Base-by-base conservation (phyloP, 2,797 vertebrate genomes). In the Siniperca scherzeri region DNA sequence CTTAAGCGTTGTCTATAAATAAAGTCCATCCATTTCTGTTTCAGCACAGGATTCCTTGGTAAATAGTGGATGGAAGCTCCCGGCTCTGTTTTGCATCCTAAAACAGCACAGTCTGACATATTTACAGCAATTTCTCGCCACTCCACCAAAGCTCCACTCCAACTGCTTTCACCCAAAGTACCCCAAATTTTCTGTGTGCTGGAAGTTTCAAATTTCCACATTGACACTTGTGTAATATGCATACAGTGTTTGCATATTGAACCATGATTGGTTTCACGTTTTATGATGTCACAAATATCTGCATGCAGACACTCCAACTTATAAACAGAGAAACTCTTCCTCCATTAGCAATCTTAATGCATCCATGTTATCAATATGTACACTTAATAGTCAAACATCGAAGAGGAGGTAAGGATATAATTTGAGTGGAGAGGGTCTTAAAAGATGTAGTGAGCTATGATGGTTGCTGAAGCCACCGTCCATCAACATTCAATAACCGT, bases 201-300 rank as follows among this genome's bases (percentile, higher is more conserved):
- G 21, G 4, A 74, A 60, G 62, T 52, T 48, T 72, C n/a, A 81
- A 3, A 30, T 70, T 38, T 64, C 36, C 27, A 74, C 65, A 48
- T 17, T 71, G 52, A 25, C 33, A 55, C 21, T 73, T 73, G 50
- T 25, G 22, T 38, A 48, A 36, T 56, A 21, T 56, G 17, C 30
- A 71, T 33, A 36, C 33, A 50, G 10, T 52, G 46, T 36, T 73
- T 36, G 21, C 21, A 55, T 27, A 27, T 38, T 48, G 30, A 30
- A 12, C 0, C 50, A 50, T 40, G 59, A 57, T 42, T 71, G 60
- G 73, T 60, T 42, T 70, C 53, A 53, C 2, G 1, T 30, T 81
- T 36, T 71, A 19, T 71, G 60, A 71, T 70, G 79, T 81, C 33
- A 64, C 22, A 75, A 57, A 70, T 62, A 25, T 57, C 27, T 81